Percentiles rank a stretch among this genome's conserved stretches.
Conservation (phyloP, 2,797 vertebrate genomes). For the Yasuhikotakia modesta region DNA sequence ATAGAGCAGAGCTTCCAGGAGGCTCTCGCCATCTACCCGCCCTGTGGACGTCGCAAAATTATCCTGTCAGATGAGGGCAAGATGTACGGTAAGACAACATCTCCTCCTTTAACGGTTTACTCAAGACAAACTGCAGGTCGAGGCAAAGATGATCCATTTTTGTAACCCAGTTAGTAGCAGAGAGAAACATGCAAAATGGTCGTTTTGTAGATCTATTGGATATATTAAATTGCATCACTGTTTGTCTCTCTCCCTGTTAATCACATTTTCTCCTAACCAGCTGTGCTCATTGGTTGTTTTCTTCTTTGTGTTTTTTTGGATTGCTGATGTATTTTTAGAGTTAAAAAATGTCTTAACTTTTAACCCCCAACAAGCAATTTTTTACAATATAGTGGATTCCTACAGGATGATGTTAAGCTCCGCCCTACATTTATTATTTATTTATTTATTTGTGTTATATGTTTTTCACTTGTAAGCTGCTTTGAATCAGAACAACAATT, state of each 20-base stretch:
- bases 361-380: neutral
- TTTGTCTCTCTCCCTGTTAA: neutral
- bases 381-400: neutral
- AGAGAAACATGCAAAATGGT: neutral
- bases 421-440: too few relatives aligned
- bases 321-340: too few relatives aligned
- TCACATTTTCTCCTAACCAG: too few relatives aligned
- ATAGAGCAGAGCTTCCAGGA: slow-evolving; percentile 99
- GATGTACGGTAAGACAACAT: slow-evolving; percentile 97
- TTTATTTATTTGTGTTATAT: too few relatives aligned
- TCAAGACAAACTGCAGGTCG: neutral
- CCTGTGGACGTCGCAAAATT: slow-evolving; percentile 98
- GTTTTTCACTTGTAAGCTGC: neutral
- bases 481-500: neutral
- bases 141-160: neutral
- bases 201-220: neutral
- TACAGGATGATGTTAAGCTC: neutral
- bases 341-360: too few relatives aligned
- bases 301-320: too few relatives aligned
- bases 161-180: neutral
- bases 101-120: neutral
- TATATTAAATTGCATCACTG: neutral
- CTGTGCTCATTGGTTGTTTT: too few relatives aligned
- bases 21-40: slow-evolving; percentile 98
- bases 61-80: slow-evolving; percentile 99